Evolutionary conservation across 2,113 vertebrate species (phyloP), one percentile per base, ranked within the genome.

Genomic region (Thunnus maccoyii): DNA sequence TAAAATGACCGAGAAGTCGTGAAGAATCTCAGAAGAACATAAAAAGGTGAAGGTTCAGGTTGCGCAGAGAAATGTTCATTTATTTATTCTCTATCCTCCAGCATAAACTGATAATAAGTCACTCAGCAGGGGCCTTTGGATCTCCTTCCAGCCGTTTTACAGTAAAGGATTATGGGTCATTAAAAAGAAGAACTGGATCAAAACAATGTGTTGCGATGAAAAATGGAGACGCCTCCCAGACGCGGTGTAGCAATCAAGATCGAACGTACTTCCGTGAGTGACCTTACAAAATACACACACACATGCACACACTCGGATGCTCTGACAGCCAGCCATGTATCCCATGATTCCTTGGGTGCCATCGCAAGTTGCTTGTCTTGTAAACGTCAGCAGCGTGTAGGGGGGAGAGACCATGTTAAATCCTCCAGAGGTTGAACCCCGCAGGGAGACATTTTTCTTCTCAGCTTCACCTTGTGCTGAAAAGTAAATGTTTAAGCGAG

Each of bases 401-500:
- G 7, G 32, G 48, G n/a, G 47, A 16, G 67, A n/a, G 60, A 18
- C 1, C 74, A 76, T 11, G 86, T 74, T 85, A 84, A 85, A 90
- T 85, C 86, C 82, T 83, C 55, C 85, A 86, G 86, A 78, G 84
- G 77, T 83, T 72, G 51, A 82, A 69, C 56, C 78, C 66, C 32
- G 27, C 57, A 3, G 56, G 5, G 57, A 83, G 70, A 86, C 88
- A 87, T 92, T 90, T 77, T 65, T 91, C 88, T 89, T 86, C 54
- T 58, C 71, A 30, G 87, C 83, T 92, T 90, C 91, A 94, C 92
- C 90, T 93, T 89, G 90, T 70, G 85, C 90, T 76, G 84, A 86
- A 92, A 89, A 87, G 92, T 94, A 94, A 94, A 94, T 93, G 92
- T 94, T 94, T 94, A 94, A 93, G 90, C 74, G 78, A 88, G 83